These are phyloP conservation scores for Strigamia transsilvanica DNA, from an alignment of 2,888 invertebrate genomes.

Conservation along the genomic window DNA sequence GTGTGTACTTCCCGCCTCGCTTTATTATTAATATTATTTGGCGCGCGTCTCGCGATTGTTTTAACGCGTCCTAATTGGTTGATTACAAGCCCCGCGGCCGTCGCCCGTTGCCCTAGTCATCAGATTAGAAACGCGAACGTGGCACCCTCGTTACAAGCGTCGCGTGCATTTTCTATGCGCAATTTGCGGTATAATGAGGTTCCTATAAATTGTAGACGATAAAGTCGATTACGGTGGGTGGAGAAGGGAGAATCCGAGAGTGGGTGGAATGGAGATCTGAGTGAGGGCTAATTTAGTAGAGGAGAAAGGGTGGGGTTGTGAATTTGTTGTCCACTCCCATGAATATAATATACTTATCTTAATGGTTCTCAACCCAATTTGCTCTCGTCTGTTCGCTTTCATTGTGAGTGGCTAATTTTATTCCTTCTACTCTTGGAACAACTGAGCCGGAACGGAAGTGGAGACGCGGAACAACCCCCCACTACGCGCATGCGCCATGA, in stretches of 20 bases:
- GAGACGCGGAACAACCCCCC: conserved; percentile 48
- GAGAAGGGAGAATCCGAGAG: not conserved
- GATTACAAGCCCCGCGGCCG: conserved; percentile 50
- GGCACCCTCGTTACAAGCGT: not conserved
- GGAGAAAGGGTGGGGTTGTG: conserved; percentile 43
- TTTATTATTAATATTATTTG: conserved; percentile 51
- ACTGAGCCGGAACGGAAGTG: conserved; percentile 51
- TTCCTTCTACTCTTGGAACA: conserved; percentile 49
- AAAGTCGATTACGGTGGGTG: not conserved
- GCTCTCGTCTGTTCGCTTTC: conserved; percentile 43
- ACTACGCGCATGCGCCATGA: conserved; percentile 42
- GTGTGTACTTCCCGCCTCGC: conserved; percentile 50
- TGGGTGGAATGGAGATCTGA: conserved; percentile 40
- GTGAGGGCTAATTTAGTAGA: conserved; percentile 44
- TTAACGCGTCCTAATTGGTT: conserved; percentile 51
- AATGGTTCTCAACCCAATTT: conserved; percentile 51
- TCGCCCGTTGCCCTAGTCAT: conserved; percentile 49
- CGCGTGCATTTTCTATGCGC: not conserved
- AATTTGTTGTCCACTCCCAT: conserved; percentile 46
- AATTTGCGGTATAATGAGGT: not conserved
- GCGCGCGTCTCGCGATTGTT: conserved; percentile 50
- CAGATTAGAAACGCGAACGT: conserved; percentile 50
- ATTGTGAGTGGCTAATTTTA: conserved; percentile 51
- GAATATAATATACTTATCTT: conserved; percentile 50
- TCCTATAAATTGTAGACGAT: conserved; percentile 32